Percentiles rank a stretch among this genome's conserved stretches.
These are phyloP conservation scores for Stenchaetothrips biformis DNA, from an alignment of 2,888 invertebrate genomes.

Conservation along the genomic window DNA sequence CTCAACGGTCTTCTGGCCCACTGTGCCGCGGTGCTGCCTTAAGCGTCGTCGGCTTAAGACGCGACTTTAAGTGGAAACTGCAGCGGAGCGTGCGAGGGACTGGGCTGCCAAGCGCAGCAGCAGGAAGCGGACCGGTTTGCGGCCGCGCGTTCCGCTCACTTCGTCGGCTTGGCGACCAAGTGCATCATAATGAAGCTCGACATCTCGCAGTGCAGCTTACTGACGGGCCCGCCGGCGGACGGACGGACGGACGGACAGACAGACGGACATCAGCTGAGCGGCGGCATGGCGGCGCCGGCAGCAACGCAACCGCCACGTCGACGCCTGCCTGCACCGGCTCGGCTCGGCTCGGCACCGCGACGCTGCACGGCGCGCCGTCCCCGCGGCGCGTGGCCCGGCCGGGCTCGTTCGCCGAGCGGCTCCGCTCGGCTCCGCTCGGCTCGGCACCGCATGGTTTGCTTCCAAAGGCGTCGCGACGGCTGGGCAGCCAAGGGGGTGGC, in stretches of 20 bases:
- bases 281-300: not conserved
- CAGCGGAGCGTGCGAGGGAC: too few species aligned
- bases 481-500: not conserved
- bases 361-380: too few species aligned
- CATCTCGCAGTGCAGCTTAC: not conserved
- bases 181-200: not conserved
- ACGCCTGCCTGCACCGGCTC: not conserved
- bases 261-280: conserved; percentile 9
- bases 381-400: too few species aligned
- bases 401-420: too few species aligned
- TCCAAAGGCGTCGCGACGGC: not conserved
- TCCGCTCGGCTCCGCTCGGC: not conserved
- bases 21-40: too few species aligned
- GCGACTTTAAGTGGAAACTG: too few species aligned
- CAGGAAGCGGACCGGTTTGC: too few species aligned
- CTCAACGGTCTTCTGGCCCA: too few species aligned
- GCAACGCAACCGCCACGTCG: not conserved
- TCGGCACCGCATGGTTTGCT: not conserved
- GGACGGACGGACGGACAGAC: not conserved
- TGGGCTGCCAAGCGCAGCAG: too few species aligned
- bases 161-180: too few species aligned
- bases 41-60: too few species aligned
- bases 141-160: too few species aligned
- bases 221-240: not conserved
- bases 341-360: not conserved